Base-by-base conservation (phyloP, 2,113 vertebrate species). In the Petroica traversi region DNA sequence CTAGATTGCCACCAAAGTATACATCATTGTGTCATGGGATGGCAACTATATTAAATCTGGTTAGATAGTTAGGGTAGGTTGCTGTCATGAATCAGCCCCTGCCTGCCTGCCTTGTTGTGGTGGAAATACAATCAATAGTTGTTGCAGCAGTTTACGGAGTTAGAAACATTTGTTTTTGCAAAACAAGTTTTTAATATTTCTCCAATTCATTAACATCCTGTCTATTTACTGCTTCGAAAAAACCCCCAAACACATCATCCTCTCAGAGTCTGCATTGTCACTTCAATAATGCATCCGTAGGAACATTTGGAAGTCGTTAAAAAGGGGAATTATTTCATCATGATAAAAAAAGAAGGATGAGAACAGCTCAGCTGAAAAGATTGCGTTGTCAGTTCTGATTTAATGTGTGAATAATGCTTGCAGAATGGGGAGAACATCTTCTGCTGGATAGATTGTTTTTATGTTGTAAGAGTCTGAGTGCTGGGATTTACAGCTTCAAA, bases 321-420 rank as follows among this genome's bases (percentile, higher is more conserved):
- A 95, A 90, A 68, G 51, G 73, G 85, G 73, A 94, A 96, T 96
- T 95, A 87, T 97, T 97, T 96, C 88, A 91, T 94, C 74, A 48
- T 25, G 86, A 75, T 95, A 80, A 93, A 76, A 91, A 85, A 92
- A 89, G 88, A 89, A 82, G 85, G 94, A 94, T 85, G 95, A 82
- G 80, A 97, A 61, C 59, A 95, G 72, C 84, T 93, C 90, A 93
- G 76, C 86, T 75, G 81, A 93, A 95, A 93, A 95, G 93, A 96
- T 93, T 97, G 94, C 5, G 0, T 85, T 96, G 95, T 95, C 96
- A 94, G 89, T 78, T 95, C 94, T 95, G 93, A 95, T 95, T 97
- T 95, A 95, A 95, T 89, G 91, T 94, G 85, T 94, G 88, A 97
- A 93, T 92, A 96, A 96, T 77, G 84, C 77, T 69, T 69, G 51